These are phyloP conservation scores for Lindbergichthys nudifrons DNA, from an alignment of 2,797 vertebrate genomes.

Conservation along the genomic window DNA sequence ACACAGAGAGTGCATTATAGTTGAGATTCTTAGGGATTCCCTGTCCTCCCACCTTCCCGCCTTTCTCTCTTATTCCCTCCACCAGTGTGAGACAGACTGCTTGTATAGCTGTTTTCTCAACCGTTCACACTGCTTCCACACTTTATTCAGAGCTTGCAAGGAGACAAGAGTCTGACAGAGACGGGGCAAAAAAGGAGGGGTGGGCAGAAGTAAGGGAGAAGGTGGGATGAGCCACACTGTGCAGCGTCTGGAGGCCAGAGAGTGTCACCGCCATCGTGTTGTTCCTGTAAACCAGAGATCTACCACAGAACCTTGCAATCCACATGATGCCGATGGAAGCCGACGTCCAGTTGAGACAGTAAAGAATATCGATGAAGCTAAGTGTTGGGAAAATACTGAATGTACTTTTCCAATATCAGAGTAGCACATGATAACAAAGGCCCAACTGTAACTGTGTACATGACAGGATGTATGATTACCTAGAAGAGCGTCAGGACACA, in stretches of 20 bases:
- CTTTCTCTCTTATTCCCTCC: slow-evolving; percentile 26
- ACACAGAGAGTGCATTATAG: slow-evolving; percentile 35
- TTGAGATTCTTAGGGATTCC: slow-evolving; percentile 49
- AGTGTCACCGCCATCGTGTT: no score
- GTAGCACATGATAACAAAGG: no score
- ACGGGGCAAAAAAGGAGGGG: slow-evolving; percentile 10
- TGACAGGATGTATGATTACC: no score
- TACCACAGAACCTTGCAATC: slow-evolving; percentile 57
- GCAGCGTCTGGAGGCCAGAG: background rate
- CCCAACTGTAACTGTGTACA: no score
- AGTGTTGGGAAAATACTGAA: no score
- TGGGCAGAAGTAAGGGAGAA: slow-evolving; percentile 33
- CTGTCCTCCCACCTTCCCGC: slow-evolving; percentile 22
- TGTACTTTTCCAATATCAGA: no score
- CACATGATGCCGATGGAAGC: slow-evolving; percentile 55
- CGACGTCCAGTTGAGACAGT: slow-evolving; percentile 35
- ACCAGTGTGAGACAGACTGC: slow-evolving; percentile 40
- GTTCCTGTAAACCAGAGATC: slow-evolving; percentile 43
- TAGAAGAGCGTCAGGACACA: no score
- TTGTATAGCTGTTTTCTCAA: slow-evolving; percentile 52
- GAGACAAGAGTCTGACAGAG: slow-evolving; percentile 34
- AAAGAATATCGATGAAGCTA: slow-evolving; percentile 37
- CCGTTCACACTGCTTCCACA: slow-evolving; percentile 45
- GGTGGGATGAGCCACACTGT: slow-evolving; percentile 55
- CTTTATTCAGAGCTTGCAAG: slow-evolving; percentile 46